phyloP scores from a whole-genome alignment of 2,888 invertebrate genomes.

The Ochropleura leucogaster region DNA sequence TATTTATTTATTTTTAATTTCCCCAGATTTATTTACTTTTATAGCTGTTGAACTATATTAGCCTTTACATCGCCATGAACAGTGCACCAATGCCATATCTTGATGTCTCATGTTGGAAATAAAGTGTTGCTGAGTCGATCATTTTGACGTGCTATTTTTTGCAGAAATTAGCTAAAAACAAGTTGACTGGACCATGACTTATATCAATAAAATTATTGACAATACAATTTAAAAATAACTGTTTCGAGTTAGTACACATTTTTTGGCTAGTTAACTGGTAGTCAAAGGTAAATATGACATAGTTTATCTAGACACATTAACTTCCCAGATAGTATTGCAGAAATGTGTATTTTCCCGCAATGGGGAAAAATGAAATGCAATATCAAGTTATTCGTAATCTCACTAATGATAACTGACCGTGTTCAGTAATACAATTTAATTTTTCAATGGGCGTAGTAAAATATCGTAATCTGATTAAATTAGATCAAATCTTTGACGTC shows the following conservation, averaged over 20 bases:
- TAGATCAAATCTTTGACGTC: conserved; percentile 83
- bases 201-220: conserved; percentile 31
- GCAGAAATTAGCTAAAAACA: conserved; percentile 16
- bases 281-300: conserved; percentile 40
- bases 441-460: conserved; percentile 80
- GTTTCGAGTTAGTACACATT: conserved; percentile 5
- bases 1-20: conserved; percentile 50
- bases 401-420: conserved; percentile 84
- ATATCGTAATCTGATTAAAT: conserved; percentile 80
- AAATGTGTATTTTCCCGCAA: conserved; percentile 25
- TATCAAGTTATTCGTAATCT: conserved; percentile 77
- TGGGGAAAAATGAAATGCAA: conserved; percentile 45
- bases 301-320: conserved; percentile 21
- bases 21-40: conserved; percentile 57
- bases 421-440: conserved; percentile 67
- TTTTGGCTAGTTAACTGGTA: conserved; percentile 9
- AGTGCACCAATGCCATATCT: conserved; percentile 44
- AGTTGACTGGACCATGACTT: conserved; percentile 32
- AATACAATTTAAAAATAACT: conserved; percentile 15
- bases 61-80: conserved; percentile 23
- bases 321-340: conserved; percentile 24
- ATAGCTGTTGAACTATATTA: conserved; percentile 55
- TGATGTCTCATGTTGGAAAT: conserved; percentile 10
- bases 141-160: conserved; percentile 33
- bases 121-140: background rate